These are phyloP conservation scores for Drosophila navojoa DNA, from an alignment of 1,140 invertebrate species.

Conservation along the genomic window DNA sequence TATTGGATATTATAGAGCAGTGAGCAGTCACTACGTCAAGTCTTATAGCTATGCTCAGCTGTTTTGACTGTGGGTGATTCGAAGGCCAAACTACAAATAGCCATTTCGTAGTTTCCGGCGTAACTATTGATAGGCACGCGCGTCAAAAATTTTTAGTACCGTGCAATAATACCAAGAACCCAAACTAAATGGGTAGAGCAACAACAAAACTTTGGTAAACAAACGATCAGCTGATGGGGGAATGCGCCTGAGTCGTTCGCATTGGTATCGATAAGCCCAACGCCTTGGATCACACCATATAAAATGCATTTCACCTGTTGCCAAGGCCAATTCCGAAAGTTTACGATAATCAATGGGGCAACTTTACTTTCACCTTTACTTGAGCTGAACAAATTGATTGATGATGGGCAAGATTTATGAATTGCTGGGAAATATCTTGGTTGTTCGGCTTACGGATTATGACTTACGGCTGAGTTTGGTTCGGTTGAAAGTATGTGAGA, in stretches of 20 bases:
- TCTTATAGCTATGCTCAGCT: background rate
- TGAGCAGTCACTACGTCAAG: too few species aligned
- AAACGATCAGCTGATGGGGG: constrained; percentile 26
- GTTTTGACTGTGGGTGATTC: background rate
- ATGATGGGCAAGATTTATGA: too few species aligned
- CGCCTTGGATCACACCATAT: constrained; percentile 33
- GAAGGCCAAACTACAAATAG: constrained; percentile 3
- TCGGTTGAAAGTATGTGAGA: too few species aligned
- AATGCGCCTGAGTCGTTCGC: constrained; percentile 7
- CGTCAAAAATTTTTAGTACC: background rate
- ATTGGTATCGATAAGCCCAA: constrained; percentile 28
- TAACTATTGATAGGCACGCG: constrained; percentile 6
- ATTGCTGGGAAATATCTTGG: background rate
- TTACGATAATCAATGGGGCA: background rate
- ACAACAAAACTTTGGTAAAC: background rate
- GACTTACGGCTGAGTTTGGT: too few species aligned
- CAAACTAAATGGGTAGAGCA: background rate
- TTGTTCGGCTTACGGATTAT: too few species aligned
- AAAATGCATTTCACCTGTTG: constrained; percentile 29
- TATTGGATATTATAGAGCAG: too few species aligned
- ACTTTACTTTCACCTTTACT: too few species aligned
- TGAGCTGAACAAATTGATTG: too few species aligned
- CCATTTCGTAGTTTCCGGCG: constrained; percentile 2
- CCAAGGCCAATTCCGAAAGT: constrained; percentile 11
- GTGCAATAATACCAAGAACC: background rate